phyloP scores from a whole-genome alignment of 2,113 vertebrate genomes.

The Amphiprion percula region DNA sequence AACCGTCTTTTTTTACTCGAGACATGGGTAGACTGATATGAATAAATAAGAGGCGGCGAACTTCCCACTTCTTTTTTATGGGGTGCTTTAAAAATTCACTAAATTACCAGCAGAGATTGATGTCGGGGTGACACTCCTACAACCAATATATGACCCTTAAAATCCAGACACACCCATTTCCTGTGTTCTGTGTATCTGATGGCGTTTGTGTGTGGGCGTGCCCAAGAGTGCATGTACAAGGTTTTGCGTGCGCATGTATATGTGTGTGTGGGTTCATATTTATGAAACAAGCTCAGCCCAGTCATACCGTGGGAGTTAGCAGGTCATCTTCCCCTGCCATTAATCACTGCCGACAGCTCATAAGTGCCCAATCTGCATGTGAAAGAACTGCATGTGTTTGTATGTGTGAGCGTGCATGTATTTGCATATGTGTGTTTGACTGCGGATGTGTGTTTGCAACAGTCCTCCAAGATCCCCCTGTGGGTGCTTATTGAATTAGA shows the following conservation, averaged over 20 bases:
- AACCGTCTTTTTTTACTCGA: slow-evolving; percentile 13
- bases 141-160: slow-evolving; percentile 62
- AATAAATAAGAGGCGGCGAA: slow-evolving; percentile 50
- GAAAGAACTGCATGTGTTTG: slow-evolving; percentile 68
- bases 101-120: slow-evolving; percentile 55
- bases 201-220: slow-evolving; percentile 40
- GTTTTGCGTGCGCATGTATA: slow-evolving; percentile 1
- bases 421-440: slow-evolving; percentile 51
- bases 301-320: slow-evolving; percentile 78
- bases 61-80: slow-evolving; percentile 59
- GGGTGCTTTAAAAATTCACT: slow-evolving; percentile 18
- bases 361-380: slow-evolving; percentile 81
- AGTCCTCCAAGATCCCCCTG: slow-evolving; percentile 36
- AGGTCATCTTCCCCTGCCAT: slow-evolving; percentile 77
- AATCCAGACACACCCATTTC: slow-evolving; percentile 71
- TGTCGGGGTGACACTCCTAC: slow-evolving; percentile 46
- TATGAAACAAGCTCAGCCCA: slow-evolving; percentile 67
- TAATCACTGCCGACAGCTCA: slow-evolving; percentile 82
- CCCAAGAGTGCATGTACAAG: slow-evolving; percentile 6
- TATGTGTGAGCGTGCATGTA: slow-evolving; percentile 17
- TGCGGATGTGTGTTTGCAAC: slow-evolving; percentile 23
- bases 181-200: slow-evolving; percentile 48
- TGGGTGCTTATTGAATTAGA: slow-evolving; percentile 61
- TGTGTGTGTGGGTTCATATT: slow-evolving; percentile 56
- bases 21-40: slow-evolving; percentile 49